Percentiles rank a stretch among this genome's conserved stretches.
These are phyloP conservation scores for Drosophila erecta DNA, from an alignment of 1,140 invertebrate genomes.

Conservation along the genomic window DNA sequence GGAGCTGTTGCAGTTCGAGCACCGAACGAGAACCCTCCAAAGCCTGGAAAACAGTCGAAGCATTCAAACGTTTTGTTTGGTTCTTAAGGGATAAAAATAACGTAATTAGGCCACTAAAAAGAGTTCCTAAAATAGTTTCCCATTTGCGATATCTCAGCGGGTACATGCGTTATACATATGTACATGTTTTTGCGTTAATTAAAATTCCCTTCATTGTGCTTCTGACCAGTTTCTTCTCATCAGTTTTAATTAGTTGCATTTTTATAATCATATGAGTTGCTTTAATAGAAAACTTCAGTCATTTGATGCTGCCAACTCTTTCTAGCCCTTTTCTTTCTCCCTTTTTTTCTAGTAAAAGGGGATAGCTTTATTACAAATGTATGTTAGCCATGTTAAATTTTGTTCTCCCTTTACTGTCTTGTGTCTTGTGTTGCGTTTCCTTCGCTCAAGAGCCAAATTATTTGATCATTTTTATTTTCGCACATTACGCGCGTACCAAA, in stretches of 20 bases:
- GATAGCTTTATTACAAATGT: neutral
- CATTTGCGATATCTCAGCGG: neutral
- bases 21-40: neutral
- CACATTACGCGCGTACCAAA: slow-evolving; percentile 39
- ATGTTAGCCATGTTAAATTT: neutral
- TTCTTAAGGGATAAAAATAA: neutral
- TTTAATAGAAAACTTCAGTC: too few species aligned
- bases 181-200: neutral
- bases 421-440: neutral
- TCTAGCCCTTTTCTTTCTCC: too few species aligned
- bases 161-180: too few species aligned
- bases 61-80: neutral
- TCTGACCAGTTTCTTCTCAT: neutral
- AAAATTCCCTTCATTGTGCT: neutral
- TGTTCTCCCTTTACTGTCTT: neutral
- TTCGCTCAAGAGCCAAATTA: slow-evolving; percentile 42
- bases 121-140: neutral
- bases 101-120: neutral
- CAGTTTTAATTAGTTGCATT: neutral
- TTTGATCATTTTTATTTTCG: slow-evolving; percentile 71
- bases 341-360: too few species aligned
- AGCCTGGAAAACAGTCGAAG: neutral
- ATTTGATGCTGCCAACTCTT: too few species aligned
- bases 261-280: too few species aligned
- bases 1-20: neutral